These are phyloP conservation scores for Vanessa atalanta DNA, from an alignment of 1,140 invertebrate species.

Conservation along the genomic window DNA sequence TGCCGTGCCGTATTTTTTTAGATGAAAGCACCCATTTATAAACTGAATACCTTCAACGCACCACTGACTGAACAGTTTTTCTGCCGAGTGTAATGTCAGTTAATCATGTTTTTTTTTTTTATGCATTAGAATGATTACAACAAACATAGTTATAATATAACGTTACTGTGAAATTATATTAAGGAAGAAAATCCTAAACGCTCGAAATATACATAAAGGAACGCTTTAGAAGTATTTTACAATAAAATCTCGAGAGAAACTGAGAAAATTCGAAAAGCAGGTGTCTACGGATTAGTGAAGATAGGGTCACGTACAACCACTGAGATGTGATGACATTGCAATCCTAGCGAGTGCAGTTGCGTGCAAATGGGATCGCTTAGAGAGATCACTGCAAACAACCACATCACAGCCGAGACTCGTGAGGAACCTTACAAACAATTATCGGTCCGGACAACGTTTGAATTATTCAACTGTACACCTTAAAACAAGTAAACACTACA, in stretches of 20 bases:
- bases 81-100: conserved; percentile 48
- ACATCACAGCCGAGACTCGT: conserved; percentile 26
- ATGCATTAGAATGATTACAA: conserved; percentile 16
- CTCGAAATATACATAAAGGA: conserved; percentile 7
- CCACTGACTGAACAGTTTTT: conserved; percentile 66
- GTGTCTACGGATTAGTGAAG: conserved; percentile 69
- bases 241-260: conserved; percentile 48
- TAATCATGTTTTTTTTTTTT: conserved; percentile 22
- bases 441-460: conserved; percentile 4
- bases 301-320: conserved; percentile 72
- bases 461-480: conserved; percentile 1
- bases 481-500: neutral
- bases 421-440: conserved; percentile 28
- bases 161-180: neutral
- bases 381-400: conserved; percentile 42
- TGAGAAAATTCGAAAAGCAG: conserved; percentile 66
- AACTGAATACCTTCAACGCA: conserved; percentile 74
- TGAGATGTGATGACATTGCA: conserved; percentile 76
- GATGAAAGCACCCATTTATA: conserved; percentile 74
- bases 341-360: conserved; percentile 60
- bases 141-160: neutral
- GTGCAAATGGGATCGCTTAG: conserved; percentile 55
- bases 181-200: neutral
- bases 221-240: conserved; percentile 30
- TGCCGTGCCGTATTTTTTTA: conserved; percentile 71